Conservation (phyloP, 1,140 invertebrate genomes). For the Brachionus asplanchnoidis region DNA sequence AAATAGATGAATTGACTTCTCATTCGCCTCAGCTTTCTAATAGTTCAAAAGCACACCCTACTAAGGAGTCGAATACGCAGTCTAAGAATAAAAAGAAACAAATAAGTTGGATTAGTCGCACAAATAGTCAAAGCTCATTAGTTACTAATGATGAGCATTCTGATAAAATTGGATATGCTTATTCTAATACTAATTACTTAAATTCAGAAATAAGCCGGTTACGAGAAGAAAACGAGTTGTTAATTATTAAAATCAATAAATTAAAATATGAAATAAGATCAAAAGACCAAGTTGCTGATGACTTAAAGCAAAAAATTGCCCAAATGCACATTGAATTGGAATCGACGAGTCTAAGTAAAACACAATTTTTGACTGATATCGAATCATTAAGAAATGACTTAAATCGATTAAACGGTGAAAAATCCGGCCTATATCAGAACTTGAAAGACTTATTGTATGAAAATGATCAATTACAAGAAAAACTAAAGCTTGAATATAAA, state of each 20-base stretch:
- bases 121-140: slow-evolving; percentile 7
- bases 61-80: background rate
- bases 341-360: background rate
- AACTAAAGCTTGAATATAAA: background rate
- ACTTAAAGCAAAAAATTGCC: slow-evolving; percentile 33
- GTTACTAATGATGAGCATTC: background rate
- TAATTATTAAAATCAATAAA: slow-evolving; percentile 4
- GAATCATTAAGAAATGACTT: slow-evolving; percentile 14
- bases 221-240: slow-evolving; percentile 26
- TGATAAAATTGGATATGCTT: background rate
- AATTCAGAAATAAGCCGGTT: background rate
- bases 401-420: background rate
- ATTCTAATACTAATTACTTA: background rate
- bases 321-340: slow-evolving; percentile 36
- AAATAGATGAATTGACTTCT: background rate
- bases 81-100: background rate
- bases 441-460: slow-evolving; percentile 1
- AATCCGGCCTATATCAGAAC: background rate
- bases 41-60: background rate
- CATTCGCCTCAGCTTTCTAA: background rate
- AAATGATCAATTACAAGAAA: background rate
- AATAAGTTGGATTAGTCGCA: background rate
- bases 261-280: slow-evolving; percentile 15
- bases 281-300: background rate
- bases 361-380: background rate